Base-by-base conservation (phyloP, 2,113 vertebrate species). In the Mesocricetus auratus region DNA sequence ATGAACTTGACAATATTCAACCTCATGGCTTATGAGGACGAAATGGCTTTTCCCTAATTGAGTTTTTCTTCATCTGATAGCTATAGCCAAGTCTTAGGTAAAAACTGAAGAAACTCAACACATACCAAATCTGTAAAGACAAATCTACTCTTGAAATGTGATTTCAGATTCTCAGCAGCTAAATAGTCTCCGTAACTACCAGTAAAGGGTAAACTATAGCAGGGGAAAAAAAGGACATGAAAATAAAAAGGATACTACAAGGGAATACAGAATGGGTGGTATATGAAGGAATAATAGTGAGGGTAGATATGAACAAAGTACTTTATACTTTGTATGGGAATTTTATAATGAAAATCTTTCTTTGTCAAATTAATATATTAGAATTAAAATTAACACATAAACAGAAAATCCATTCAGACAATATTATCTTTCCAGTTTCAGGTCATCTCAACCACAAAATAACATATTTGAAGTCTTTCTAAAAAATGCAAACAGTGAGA, bases 401-500 rank as follows among this genome's bases (percentile, higher is more conserved):
- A 86, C 3, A 50, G 31, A 69, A 83, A 50, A 53, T 68, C 33
- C 91, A 92, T 71, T 60, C 24, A 3, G 3, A 97, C 19, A 36
- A 58, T 90, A 12, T 74, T 95, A 50, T 97, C 94, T 94, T 86
- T 95, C 47, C 86, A 39, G 2, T 53, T 94, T 98, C 71, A 89
- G 45, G 12, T 92, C 58, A 50, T 93, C 69, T 79, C 95, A 98
- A 97, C 60, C 92, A 95, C 73, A 68, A 92, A 91, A 96, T 75
- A 92, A 94, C 17, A 97, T 89, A 89, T 96, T 82, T 75, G 96
- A 68, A 85, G 96, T 96, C 85, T 97, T 98, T 96, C 95, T n/a
- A 96, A 96, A 97, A 98, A 98, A 98, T 31, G 13, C 60, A 93
- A 97, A 95, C 69, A 97, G 88, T 68, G 82, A 89, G 60, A 83